A percentile compares a stretch with the other conserved stretches of the same genome.
phyloP scores from a whole-genome alignment of 2,113 vertebrate species.

The Apistogramma diplotaenia region DNA sequence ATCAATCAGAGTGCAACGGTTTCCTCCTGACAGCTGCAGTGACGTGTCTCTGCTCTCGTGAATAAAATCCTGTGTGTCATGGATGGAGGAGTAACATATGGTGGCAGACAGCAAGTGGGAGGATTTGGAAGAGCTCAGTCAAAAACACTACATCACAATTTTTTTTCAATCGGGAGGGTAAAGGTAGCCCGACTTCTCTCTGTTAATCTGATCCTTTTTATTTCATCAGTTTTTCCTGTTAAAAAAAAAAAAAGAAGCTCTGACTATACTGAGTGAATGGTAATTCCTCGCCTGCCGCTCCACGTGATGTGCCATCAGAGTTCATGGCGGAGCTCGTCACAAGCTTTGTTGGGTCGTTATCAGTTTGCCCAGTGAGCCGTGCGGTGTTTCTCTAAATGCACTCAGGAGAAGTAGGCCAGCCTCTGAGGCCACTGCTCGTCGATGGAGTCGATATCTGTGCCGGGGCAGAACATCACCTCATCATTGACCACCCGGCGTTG shows the following conservation, averaged over 20 bases:
- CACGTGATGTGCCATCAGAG: not conserved
- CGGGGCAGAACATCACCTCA: slow-evolving; percentile 32
- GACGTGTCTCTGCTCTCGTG: not conserved
- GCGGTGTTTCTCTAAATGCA: slow-evolving; percentile 30
- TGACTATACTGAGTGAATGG: no score
- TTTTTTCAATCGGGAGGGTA: not conserved
- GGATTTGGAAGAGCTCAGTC: not conserved
- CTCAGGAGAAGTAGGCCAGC: slow-evolving; percentile 64
- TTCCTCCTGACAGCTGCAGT: not conserved
- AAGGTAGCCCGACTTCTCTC: not conserved
- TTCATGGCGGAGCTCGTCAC: not conserved
- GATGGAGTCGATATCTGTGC: slow-evolving; percentile 53
- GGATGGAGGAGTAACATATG: not conserved
- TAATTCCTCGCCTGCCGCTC: not conserved
- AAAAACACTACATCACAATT: not conserved
- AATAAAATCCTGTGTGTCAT: not conserved
- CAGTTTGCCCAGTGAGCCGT: slow-evolving; percentile 2
- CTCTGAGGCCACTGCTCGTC: slow-evolving; percentile 40
- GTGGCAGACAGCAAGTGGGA: not conserved
- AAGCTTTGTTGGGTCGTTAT: slow-evolving; percentile 1
- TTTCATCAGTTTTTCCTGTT: not conserved
- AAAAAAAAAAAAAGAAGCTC: not conserved
- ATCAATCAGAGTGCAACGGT: slow-evolving; percentile 4
- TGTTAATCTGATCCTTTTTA: not conserved
- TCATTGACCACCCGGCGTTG: slow-evolving; percentile 3